Evolutionary conservation across 1,140 invertebrate genomes (phyloP).

Genomic region (Halesus radiatus): DNA sequence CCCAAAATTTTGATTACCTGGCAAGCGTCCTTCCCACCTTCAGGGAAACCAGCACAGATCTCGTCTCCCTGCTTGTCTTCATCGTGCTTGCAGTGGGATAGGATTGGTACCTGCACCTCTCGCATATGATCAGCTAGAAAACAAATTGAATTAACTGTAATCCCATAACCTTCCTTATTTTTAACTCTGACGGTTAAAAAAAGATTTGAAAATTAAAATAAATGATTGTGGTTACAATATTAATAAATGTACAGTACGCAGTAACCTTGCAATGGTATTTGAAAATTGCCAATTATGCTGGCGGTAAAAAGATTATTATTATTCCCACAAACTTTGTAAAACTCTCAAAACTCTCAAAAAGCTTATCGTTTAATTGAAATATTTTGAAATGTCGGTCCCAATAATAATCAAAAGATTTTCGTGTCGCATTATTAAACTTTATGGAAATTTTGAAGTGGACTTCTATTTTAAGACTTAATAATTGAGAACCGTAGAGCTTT

Average conservation of each 20-base stretch:
- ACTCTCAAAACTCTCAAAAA: too few relatives aligned
- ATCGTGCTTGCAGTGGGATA: slow-evolving; percentile 71
- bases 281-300: too few relatives aligned
- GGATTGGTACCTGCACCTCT: slow-evolving; percentile 79
- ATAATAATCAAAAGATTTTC: not conserved
- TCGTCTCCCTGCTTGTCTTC: slow-evolving; percentile 74
- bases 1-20: slow-evolving; percentile 63
- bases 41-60: slow-evolving; percentile 82
- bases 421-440: not conserved
- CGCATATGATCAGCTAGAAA: slow-evolving; percentile 76
- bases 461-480: not conserved
- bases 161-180: too few relatives aligned
- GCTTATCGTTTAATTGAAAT: not conserved
- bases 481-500: too few relatives aligned
- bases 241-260: too few relatives aligned
- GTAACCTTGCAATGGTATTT: too few relatives aligned
- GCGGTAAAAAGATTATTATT: too few relatives aligned
- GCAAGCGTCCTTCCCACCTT: slow-evolving; percentile 86
- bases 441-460: not conserved
- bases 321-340: too few relatives aligned
- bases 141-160: not conserved
- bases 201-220: too few relatives aligned
- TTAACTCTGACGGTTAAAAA: too few relatives aligned
- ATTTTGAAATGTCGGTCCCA: not conserved
- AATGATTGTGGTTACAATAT: too few relatives aligned